Conservation (phyloP, 2,797 vertebrate genomes). For the Odontamblyopus rebecca region DNA sequence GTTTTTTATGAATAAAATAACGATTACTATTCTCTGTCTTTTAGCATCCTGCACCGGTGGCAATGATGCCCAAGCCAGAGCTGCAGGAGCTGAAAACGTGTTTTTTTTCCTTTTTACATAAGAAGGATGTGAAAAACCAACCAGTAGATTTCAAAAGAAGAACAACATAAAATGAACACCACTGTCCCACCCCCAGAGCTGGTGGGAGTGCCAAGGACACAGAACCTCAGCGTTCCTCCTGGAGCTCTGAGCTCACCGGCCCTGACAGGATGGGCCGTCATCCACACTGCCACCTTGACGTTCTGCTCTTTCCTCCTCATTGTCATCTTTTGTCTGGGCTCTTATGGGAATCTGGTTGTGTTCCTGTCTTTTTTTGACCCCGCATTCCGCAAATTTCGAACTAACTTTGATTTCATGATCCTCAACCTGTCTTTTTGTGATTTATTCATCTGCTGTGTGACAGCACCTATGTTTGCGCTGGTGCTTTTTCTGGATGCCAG, state of each 20-base stretch:
- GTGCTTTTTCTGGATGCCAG: conserved; percentile 87
- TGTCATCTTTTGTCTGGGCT: conserved; percentile 91
- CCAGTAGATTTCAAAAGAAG: conserved; percentile 46
- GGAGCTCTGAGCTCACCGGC: conserved; percentile 57
- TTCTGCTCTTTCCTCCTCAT: conserved; percentile 88
- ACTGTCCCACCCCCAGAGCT: conserved; percentile 75
- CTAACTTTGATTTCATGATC: conserved; percentile 98
- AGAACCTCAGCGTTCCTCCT: conserved; percentile 65
- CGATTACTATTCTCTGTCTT: conserved; percentile 46
- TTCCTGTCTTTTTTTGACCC: conserved; percentile 97
- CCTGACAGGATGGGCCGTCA: conserved; percentile 74
- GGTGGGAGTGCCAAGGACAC: conserved; percentile 70
- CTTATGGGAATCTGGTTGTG: conserved; percentile 94
- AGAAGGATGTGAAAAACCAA: conserved; percentile 45
- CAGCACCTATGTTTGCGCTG: conserved; percentile 92
- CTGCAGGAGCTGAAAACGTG: conserved; percentile 28
- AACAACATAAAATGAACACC: conserved; percentile 84
- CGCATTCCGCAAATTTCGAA: conserved; percentile 93
- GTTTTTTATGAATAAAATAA: conserved; percentile 10
- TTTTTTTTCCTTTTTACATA: conserved; percentile 1
- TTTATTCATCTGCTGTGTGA: conserved; percentile 93
- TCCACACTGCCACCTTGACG: conserved; percentile 87
- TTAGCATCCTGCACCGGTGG: conserved; percentile 45
- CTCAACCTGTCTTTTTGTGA: conserved; percentile 97
- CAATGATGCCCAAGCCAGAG: conserved; percentile 46